Evolutionary conservation across 2,888 invertebrate species (phyloP).

Genomic region (Galerucella calmariensis): DNA sequence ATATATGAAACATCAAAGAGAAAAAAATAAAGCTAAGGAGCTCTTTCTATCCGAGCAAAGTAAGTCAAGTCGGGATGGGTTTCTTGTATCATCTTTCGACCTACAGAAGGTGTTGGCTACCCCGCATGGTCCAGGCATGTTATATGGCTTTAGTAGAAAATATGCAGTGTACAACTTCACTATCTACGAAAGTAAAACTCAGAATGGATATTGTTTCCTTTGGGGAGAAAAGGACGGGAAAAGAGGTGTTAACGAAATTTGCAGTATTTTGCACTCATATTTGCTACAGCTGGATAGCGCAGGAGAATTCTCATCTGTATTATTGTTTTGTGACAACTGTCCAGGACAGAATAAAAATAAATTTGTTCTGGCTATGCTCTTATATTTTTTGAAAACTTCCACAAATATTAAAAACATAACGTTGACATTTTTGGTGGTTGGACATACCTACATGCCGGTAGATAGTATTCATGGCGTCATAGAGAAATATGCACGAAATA

Average conservation of each 20-base stretch:
- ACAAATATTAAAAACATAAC: no score
- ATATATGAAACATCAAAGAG: not conserved
- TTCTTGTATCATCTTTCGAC: slow-evolving; percentile 40
- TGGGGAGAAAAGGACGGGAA: slow-evolving; percentile 50
- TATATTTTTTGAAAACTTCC: no score
- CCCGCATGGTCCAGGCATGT: slow-evolving; percentile 46
- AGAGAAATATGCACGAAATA: no score
- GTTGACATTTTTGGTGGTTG: not conserved
- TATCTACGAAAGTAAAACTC: slow-evolving; percentile 49
- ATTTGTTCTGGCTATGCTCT: no score
- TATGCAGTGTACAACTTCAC: slow-evolving; percentile 54
- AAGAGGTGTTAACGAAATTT: slow-evolving; percentile 45
- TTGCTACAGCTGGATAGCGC: no score
- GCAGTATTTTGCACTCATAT: slow-evolving; percentile 37
- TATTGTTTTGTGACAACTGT: no score
- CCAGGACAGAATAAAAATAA: no score
- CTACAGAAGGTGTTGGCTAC: slow-evolving; percentile 50
- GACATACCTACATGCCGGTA: not conserved
- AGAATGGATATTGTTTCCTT: slow-evolving; percentile 49
- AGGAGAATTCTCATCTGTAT: no score
- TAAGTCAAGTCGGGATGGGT: slow-evolving; percentile 6
- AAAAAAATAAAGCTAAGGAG: not conserved
- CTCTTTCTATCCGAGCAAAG: not conserved
- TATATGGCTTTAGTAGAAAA: slow-evolving; percentile 50
- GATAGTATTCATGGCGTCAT: no score